Base-by-base conservation (phyloP, 1,140 invertebrate species). In the Ladona fulva region DNA sequence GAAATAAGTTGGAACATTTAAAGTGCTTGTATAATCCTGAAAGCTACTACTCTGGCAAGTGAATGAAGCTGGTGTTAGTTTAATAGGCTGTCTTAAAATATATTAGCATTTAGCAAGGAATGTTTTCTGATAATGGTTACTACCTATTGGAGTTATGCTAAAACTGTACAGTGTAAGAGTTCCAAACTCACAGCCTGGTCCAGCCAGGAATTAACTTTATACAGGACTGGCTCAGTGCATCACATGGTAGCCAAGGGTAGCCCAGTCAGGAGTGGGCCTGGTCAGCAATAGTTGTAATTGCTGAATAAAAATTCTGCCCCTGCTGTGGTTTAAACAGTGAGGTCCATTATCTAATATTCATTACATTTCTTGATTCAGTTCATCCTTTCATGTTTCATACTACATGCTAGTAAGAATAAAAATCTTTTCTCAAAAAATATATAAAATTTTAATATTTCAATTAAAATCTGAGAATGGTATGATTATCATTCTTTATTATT, bases 221-320 rank as follows among this genome's bases (percentile, higher is more conserved):
- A 66, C 52, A 66, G 52, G 52, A 19, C 52, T 66, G 52, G n/a
- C 12, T 66, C 52, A 6, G 52, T 16, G 52, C 52, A 6, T 66
- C 52, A 66, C 52, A 66, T 66, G 52, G 52, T 66, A 66, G 52
- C 52, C 52, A 66, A 66, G 16, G n/a, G 52, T 16, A 22, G n/a
- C n/a, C 16, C 16, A 66, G 52, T 19, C 16, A 66, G 52, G n/a
- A 66, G 52, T 66, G 52, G 52, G 12, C 3, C 3, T 66, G 52
- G 52, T 66, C 52, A 66, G 52, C 52, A 66, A 66, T 66, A 66
- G 52, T 66, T 66, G 52, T 66, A 66, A 66, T 66, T 66, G 52
- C 52, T 66, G 52, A 66, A 66, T 22, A 66, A 19, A 66, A 66
- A 66, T 22, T 6, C 52, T 19, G 3, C 52, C 52, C 52, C 52